phyloP scores from a whole-genome alignment of 2,888 invertebrate species.

The Pammene fasciana region DNA sequence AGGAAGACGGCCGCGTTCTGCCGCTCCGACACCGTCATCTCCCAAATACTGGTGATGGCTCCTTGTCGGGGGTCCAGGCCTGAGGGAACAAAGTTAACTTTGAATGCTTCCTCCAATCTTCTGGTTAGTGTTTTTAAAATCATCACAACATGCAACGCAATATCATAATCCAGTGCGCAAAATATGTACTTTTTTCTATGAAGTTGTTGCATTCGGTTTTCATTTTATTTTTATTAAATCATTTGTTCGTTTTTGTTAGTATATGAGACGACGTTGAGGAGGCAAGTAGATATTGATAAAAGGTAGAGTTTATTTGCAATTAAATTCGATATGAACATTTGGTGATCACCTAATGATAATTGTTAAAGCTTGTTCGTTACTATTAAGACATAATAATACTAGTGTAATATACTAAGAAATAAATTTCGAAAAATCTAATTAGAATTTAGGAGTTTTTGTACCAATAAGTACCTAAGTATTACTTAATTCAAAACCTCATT shows the following conservation, averaged over 20 bases:
- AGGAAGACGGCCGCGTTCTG: constrained; percentile 65
- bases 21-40: constrained; percentile 68
- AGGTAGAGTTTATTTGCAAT: no score
- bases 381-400: background rate
- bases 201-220: background rate
- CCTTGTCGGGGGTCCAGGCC: constrained; percentile 54
- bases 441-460: no score
- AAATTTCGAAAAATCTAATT: no score
- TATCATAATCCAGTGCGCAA: background rate
- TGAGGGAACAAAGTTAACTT: constrained; percentile 55
- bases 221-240: background rate
- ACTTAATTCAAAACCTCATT: no score
- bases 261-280: no score
- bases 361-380: constrained; percentile 11
- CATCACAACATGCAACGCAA: constrained; percentile 38
- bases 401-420: no score
- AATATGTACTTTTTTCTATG: no score
- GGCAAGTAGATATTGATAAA: no score
- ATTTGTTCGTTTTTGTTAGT: background rate
- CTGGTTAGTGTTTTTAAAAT: constrained; percentile 23
- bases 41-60: constrained; percentile 68
- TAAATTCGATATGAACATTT: no score
- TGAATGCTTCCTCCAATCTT: constrained; percentile 21
- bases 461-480: no score
- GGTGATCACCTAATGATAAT: background rate